Evolutionary conservation across 2,888 invertebrate genomes (phyloP), one percentile per base, ranked within the genome.

Genomic region (Brachypterus glaber): DNA sequence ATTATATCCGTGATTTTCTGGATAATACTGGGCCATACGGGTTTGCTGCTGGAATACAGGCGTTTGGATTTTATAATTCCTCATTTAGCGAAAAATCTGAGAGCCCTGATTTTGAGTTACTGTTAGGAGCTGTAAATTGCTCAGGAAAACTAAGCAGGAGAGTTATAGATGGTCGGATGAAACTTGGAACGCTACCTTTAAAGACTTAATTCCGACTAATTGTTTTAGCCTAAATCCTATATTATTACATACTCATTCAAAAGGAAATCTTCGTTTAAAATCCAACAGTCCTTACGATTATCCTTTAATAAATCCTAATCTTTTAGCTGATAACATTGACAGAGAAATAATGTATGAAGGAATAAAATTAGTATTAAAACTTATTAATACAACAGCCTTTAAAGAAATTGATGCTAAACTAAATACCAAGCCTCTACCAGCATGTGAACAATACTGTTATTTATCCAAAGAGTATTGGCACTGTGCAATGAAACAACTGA

Each of bases 251-350:
- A 9, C 43, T 1, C 27, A 38, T 14, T 52, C 50, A 0, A 78
- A 52, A 77, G 82, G 79, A 72, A 75, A 43, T 79, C 79, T 59
- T 72, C 75, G 37, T 39, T 45, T 46, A 5, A 48, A 46, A 34
- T 46, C 37, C 27, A 46, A 36, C 21, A 37, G 33, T 33, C 52
- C 50, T 8, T 52, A 44, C 31, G 49, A 49, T 3, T 52, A 47
- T 32, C 81, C 82, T 0, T 51, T 72, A n/a, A 76, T 84, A 38
- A 68, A 82, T 47, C 73, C 81, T 1, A 79, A 79, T 53, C 82
- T 82, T 51, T 68, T 82, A 30, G 70, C 73, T 0, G 40, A 48
- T 27, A 41, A 46, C 2, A 48, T 51, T 33, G 75, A 70, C 55
- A 69, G 74, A 1, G 64, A 68, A 3, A 65, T 62, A 1, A 56